Conservation (phyloP, 2,797 vertebrate genomes). For the Danio aesculapii region DNA sequence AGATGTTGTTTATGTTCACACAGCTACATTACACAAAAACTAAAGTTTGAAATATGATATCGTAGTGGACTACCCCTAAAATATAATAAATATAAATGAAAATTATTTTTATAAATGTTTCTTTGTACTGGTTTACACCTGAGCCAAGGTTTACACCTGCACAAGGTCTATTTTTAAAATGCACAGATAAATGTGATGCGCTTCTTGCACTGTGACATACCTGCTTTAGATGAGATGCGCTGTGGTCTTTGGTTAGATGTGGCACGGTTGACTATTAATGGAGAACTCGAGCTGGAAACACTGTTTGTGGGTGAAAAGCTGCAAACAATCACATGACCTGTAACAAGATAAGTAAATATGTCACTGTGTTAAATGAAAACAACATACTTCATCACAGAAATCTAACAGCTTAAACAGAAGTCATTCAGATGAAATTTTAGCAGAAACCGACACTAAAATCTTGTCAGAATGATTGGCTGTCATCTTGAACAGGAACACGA, state of each 20-base stretch:
- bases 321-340: neutral
- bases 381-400: neutral
- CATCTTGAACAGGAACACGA: neutral
- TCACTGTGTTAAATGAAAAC: neutral
- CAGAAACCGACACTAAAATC: rapidly evolving
- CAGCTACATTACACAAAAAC: no score
- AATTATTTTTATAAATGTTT: no score
- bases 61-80: no score
- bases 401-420: neutral
- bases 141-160: no score
- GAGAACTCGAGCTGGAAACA: neutral
- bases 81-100: no score
- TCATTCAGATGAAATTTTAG: neutral
- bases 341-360: neutral
- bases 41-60: no score
- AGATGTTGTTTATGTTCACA: no score
- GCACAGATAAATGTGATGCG: neutral
- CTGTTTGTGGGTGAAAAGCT: neutral
- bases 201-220: neutral
- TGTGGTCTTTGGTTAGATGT: neutral
- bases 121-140: neutral
- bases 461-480: neutral
- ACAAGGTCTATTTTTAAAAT: no score
- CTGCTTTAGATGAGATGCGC: neutral
- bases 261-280: no score